These are phyloP conservation scores for Diarsia rubi DNA, from an alignment of 2,888 invertebrate species.

Conservation along the genomic window DNA sequence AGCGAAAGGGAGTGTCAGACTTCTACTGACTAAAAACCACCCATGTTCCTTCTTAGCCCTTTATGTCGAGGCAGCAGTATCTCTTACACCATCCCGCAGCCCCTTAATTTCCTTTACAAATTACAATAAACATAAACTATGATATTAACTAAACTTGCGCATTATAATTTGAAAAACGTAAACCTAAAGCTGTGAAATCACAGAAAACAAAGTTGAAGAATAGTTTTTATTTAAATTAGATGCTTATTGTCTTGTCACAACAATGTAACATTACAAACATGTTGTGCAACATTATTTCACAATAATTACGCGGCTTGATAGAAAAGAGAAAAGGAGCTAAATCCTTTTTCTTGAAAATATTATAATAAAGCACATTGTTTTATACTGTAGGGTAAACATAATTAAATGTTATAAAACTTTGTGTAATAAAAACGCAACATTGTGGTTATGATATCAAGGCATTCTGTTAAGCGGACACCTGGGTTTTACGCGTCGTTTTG, in stretches of 20 bases:
- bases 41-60: too few relatives aligned
- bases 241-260: not conserved
- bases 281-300: not conserved
- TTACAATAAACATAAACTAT: not conserved
- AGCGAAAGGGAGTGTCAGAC: too few relatives aligned
- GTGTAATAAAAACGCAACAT: not conserved
- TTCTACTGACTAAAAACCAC: too few relatives aligned
- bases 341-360: not conserved
- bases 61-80: too few relatives aligned
- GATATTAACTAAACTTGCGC: not conserved
- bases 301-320: not conserved
- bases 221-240: not conserved
- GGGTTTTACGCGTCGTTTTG: not conserved
- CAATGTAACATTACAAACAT: not conserved
- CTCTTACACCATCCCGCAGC: too few relatives aligned
- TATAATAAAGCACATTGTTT: not conserved
- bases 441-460: conserved; percentile 25
- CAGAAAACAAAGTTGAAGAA: not conserved
- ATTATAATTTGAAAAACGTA: not conserved
- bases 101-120: not conserved
- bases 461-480: not conserved
- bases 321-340: not conserved
- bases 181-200: not conserved
- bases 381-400: not conserved
- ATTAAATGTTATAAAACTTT: conserved; percentile 1